Conservation (phyloP, 2,888 invertebrate species). For the Tetrapedia diversipes region DNA sequence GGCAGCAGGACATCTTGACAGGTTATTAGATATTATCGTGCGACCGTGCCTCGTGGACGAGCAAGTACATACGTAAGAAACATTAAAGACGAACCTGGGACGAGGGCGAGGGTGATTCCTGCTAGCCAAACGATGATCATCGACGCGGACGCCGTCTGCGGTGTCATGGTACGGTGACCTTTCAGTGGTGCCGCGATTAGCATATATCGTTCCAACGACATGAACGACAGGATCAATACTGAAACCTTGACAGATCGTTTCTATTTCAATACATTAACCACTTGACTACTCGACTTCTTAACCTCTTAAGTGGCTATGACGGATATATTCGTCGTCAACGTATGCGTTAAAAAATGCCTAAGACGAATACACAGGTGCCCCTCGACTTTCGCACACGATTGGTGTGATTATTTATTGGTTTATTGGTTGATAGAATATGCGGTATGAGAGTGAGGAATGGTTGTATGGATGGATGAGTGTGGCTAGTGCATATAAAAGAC, state of each 20-base stretch:
- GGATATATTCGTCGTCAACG: too few relatives aligned
- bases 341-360: too few relatives aligned
- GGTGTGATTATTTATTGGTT: too few relatives aligned
- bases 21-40: conserved; percentile 41
- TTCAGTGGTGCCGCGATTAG: conserved; percentile 86
- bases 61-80: too few relatives aligned
- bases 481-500: too few relatives aligned
- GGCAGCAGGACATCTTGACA: conserved; percentile 39
- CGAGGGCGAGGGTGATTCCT: conserved; percentile 85
- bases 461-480: too few relatives aligned
- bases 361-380: too few relatives aligned
- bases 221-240: conserved; percentile 87
- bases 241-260: conserved; percentile 83
- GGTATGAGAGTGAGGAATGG: too few relatives aligned
- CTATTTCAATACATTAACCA: conserved; percentile 18
- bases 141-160: conserved; percentile 84
- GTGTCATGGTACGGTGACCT: conserved; percentile 84
- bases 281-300: not conserved
- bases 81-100: conserved; percentile 83
- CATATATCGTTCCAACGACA: conserved; percentile 88
- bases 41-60: not conserved
- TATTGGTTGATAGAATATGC: too few relatives aligned
- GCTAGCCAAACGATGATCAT: conserved; percentile 86
- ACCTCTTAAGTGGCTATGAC: too few relatives aligned
- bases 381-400: too few relatives aligned